phyloP scores from a whole-genome alignment of 1,140 invertebrate genomes.

The Apis cerana region DNA sequence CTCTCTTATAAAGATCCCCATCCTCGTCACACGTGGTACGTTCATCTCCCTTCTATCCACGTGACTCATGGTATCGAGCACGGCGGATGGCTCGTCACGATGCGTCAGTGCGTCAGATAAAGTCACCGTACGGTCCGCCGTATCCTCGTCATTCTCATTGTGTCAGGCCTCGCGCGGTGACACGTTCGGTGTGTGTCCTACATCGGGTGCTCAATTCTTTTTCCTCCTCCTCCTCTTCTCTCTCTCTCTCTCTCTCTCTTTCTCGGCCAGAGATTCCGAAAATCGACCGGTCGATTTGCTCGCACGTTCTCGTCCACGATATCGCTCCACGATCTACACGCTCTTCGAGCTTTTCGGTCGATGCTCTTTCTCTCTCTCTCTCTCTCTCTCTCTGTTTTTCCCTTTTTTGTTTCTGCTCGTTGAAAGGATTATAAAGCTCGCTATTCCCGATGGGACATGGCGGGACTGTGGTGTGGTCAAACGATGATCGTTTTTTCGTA shows the following conservation, averaged over 20 bases:
- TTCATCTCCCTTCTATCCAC: slow-evolving; percentile 40
- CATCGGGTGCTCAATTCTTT: slow-evolving; percentile 31
- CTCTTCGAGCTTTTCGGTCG: not conserved
- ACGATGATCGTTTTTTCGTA: not conserved
- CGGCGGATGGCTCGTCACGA: slow-evolving; percentile 62
- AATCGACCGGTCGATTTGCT: slow-evolving; percentile 25
- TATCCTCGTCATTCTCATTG: slow-evolving; percentile 63
- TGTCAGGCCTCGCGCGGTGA: slow-evolving; percentile 52
- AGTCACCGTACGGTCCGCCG: slow-evolving; percentile 57
- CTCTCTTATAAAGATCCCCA: slow-evolving; percentile 39
- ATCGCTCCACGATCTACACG: slow-evolving; percentile 4
- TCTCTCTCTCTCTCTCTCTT: too few relatives aligned
- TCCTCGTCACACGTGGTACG: slow-evolving; percentile 10
- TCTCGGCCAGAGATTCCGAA: slow-evolving; percentile 17
- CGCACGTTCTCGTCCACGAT: not conserved
- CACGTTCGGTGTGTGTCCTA: slow-evolving; percentile 54
- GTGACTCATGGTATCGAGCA: slow-evolving; percentile 61
- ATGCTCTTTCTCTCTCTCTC: not conserved
- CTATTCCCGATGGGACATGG: not conserved
- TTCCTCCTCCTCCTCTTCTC: not conserved
- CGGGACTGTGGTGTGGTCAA: too few relatives aligned
- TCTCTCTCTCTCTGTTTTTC: not conserved
- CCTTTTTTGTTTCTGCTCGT: not conserved
- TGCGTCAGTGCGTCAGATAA: slow-evolving; percentile 69
- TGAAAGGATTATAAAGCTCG: not conserved